A percentile compares a stretch with the other conserved stretches of the same genome.
Evolutionary conservation across 2,888 invertebrate genomes (phyloP).

Genomic region (Pristionchus maxplancki): DNA sequence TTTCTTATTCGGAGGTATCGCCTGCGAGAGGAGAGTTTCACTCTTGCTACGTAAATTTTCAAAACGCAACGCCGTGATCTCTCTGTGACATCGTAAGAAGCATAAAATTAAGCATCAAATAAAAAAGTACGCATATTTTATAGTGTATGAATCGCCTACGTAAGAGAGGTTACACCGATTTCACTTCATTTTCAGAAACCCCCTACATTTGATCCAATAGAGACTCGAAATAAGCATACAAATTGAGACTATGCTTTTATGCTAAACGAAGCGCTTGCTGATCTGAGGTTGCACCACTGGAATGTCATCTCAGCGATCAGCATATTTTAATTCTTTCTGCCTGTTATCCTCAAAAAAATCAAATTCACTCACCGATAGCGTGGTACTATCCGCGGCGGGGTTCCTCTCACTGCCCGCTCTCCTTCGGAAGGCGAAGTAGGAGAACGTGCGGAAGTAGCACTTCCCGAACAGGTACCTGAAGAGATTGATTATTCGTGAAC

Average conservation of each 20-base stretch:
- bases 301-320: too few species aligned
- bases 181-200: neutral
- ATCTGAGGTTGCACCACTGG: too few species aligned
- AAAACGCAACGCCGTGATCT: too few species aligned
- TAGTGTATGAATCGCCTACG: neutral
- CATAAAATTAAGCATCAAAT: too few species aligned
- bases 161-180: neutral
- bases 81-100: too few species aligned
- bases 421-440: slow-evolving; percentile 67
- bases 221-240: too few species aligned
- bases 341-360: too few species aligned
- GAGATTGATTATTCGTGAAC: neutral
- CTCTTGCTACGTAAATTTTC: neutral
- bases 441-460: slow-evolving; percentile 74
- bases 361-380: slow-evolving; percentile 62
- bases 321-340: too few species aligned
- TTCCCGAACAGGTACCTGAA: slow-evolving; percentile 65
- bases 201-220: too few species aligned
- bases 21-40: slow-evolving; percentile 52
- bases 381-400: slow-evolving; percentile 58
- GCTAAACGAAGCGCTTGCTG: too few species aligned
- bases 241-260: too few species aligned
- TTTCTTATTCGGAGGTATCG: slow-evolving; percentile 75
- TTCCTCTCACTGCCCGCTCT: slow-evolving; percentile 52
- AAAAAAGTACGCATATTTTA: too few species aligned